Evolutionary conservation across 2,888 invertebrate genomes (phyloP), one percentile per base, ranked within the genome.

Genomic region (Pseudeuparius sepicola): DNA sequence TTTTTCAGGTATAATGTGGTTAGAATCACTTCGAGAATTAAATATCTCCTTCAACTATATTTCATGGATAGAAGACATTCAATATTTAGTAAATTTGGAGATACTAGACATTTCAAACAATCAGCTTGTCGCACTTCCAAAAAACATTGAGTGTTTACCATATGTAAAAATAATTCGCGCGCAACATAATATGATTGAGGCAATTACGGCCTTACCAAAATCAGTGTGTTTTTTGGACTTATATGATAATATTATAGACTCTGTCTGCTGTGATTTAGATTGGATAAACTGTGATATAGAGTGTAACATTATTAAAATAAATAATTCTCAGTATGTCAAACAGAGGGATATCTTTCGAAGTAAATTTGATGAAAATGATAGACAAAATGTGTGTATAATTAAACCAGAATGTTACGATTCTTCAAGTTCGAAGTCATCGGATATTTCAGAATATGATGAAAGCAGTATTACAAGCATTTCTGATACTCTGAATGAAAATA

Each of bases 41-140:
- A 31, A 50, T 38, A 34, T 53, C 15, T 34, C 26, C 2, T 23
- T 46, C 9, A 53, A 53, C 35, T 13, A 23, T 23, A 36, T 53
- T 2, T 47, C 44, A 2, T 53, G 50, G 50, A 32, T 53, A 34
- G 45, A 51, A 10, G 39, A 46, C 28, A 36, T 53, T 14, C 42
- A 47, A 27, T 46, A 34, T 36, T 37, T 53, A 31, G 41, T 47
- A 3, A 50, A 51, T 39, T 38, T 53, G 23, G 43, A 47, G 39
- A 10, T 49, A 13, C 33, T 53, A 7, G 43, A 52, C 40, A 31
- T 53, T 4, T 49, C 51, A 9, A 20, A 38, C 16, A 53, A 53
- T 34, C 5, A 11, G 3, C 14, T 53, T 6, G 24, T 42, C 6
- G 29, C 38, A 4, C 31, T 53, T 16, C 48, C 52, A 14, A 28